Conservation (phyloP, 2,113 vertebrate genomes). For the Saccopteryx leptura region DNA sequence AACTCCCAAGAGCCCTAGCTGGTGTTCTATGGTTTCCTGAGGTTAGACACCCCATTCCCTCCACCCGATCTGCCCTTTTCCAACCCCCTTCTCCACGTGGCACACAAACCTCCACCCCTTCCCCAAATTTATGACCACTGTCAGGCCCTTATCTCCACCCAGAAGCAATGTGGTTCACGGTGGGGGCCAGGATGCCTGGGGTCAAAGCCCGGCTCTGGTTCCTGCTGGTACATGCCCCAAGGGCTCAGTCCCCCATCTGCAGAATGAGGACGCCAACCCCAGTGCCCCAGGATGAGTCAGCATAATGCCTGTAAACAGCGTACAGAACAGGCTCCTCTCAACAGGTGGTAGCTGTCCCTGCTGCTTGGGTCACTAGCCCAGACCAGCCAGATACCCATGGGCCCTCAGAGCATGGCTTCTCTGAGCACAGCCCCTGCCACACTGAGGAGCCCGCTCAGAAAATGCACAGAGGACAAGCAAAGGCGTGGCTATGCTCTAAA, state of each 20-base stretch:
- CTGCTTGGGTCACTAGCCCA: accelerated
- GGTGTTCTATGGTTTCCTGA: neutral
- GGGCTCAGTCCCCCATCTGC: neutral
- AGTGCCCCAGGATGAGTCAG: neutral
- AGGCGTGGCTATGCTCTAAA: neutral
- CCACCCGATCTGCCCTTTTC: neutral
- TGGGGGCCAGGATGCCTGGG: neutral
- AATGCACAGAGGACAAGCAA: accelerated
- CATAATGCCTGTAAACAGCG: neutral
- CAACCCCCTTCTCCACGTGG: neutral
- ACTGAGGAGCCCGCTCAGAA: neutral
- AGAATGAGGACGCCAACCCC: neutral
- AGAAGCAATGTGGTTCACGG: accelerated
- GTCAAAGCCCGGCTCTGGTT: neutral
- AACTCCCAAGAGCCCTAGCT: neutral
- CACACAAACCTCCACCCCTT: neutral
- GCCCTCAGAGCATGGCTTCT: neutral
- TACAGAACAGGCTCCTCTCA: neutral
- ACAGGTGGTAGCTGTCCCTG: accelerated
- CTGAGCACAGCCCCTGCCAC: accelerated
- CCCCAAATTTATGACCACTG: neutral
- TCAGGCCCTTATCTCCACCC: neutral
- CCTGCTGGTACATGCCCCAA: neutral
- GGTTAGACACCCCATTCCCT: neutral
- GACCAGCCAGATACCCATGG: neutral